Percentiles rank a stretch among this genome's conserved stretches.
Evolutionary conservation across 2,888 invertebrate genomes (phyloP).

Genomic region (Abrostola tripartita): DNA sequence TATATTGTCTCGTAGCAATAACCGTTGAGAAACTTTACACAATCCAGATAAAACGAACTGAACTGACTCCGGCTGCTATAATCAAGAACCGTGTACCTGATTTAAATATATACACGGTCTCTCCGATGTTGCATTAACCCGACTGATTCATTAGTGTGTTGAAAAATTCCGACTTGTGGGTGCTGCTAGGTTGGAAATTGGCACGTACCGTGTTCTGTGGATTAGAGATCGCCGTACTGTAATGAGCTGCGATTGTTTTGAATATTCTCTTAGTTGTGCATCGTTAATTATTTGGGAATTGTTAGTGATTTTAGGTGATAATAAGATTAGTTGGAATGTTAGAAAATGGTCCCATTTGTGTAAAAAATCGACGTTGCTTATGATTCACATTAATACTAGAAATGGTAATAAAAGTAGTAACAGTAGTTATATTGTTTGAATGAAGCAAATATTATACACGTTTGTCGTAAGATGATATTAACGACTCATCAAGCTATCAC

Average conservation of each 20-base stretch:
- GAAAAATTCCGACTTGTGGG: conserved; percentile 56
- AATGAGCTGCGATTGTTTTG: conserved; percentile 56
- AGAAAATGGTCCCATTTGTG: too few relatives aligned
- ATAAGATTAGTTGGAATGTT: not conserved
- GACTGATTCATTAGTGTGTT: conserved; percentile 73
- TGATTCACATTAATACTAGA: too few relatives aligned
- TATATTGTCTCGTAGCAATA: conserved; percentile 51
- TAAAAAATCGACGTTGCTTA: too few relatives aligned
- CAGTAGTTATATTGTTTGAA: too few relatives aligned
- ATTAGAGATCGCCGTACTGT: conserved; percentile 60
- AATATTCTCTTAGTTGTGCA: conserved; percentile 25
- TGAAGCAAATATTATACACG: too few relatives aligned
- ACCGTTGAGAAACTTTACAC: conserved; percentile 57
- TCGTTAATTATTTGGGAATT: conserved; percentile 30
- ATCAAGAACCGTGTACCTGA: conserved; percentile 75
- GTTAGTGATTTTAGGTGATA: not conserved
- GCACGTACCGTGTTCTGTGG: conserved; percentile 53
- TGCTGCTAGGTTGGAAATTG: conserved; percentile 44
- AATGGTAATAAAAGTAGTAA: too few relatives aligned
- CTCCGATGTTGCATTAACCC: conserved; percentile 59
- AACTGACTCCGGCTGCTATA: conserved; percentile 61
- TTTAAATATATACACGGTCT: conserved; percentile 76
- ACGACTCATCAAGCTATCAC: too few relatives aligned
- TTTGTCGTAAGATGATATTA: too few relatives aligned
- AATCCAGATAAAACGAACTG: conserved; percentile 58